Evolutionary conservation across 2,113 vertebrate species (phyloP).

Genomic region (Uropsilus gracilis): DNA sequence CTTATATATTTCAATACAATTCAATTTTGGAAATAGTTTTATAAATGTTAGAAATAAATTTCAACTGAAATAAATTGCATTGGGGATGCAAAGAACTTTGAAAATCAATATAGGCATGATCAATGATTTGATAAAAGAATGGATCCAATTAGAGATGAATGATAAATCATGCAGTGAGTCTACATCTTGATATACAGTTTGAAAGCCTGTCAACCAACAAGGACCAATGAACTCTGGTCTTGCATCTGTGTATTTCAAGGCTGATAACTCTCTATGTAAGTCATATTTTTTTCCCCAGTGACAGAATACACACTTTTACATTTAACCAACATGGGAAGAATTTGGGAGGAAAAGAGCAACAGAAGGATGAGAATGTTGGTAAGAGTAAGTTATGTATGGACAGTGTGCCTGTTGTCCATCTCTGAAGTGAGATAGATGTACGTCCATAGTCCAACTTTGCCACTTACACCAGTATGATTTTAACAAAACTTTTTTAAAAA

Average conservation of each 20-base stretch:
- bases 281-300: neutral
- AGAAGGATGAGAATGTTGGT: neutral
- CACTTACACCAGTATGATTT: neutral
- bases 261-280: neutral
- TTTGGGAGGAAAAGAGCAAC: neutral
- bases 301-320: neutral
- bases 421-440: neutral
- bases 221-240: neutral
- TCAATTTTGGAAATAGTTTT: constrained; percentile 48
- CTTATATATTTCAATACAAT: neutral
- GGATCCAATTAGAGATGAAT: neutral
- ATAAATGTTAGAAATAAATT: constrained; percentile 14
- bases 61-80: neutral
- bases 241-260: neutral
- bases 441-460: neutral
- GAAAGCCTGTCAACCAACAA: neutral
- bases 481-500: neutral
- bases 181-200: neutral
- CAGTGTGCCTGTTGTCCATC: neutral
- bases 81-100: neutral
- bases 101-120: neutral
- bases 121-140: neutral
- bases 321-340: neutral
- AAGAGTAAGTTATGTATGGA: neutral
- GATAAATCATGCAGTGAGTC: neutral